Percentiles rank a stretch among this genome's conserved stretches.
phyloP scores from a whole-genome alignment of 2,113 vertebrate genomes.

The Trinectes maculatus region DNA sequence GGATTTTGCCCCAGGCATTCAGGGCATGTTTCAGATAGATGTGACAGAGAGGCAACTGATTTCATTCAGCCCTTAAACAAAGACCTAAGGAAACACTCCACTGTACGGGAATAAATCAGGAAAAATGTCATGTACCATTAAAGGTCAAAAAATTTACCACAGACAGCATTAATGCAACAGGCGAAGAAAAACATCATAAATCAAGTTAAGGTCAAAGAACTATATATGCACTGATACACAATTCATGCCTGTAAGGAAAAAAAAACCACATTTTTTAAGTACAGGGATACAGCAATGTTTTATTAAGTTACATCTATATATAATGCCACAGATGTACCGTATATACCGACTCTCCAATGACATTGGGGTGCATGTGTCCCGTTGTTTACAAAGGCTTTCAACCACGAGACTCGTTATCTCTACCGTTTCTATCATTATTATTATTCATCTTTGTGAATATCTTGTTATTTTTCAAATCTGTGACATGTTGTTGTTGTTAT shows the following conservation, averaged over 20 bases:
- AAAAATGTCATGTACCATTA: slow-evolving; percentile 27
- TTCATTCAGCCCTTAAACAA: slow-evolving; percentile 4
- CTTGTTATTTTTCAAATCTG: no score
- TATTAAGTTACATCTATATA: slow-evolving; percentile 28
- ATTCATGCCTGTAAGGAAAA: slow-evolving; percentile 33
- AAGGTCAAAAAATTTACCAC: slow-evolving; percentile 52
- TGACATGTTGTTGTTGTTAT: no score
- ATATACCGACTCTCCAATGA: not conserved
- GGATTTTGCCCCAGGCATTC: slow-evolving; percentile 2
- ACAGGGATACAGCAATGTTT: slow-evolving; percentile 18
- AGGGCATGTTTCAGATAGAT: slow-evolving; percentile 2
- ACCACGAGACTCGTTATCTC: no score
- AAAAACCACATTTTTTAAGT: slow-evolving; percentile 3
- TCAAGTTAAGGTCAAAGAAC: slow-evolving; percentile 53
- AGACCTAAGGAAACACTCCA: not conserved
- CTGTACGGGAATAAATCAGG: not conserved
- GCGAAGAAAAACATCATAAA: slow-evolving; percentile 49
- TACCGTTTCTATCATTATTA: no score
- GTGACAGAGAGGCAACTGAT: not conserved
- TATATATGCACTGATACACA: slow-evolving; percentile 21
- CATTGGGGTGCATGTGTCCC: slow-evolving; percentile 2
- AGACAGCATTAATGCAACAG: slow-evolving; percentile 25
- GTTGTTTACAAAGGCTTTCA: not conserved
- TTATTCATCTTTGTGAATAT: no score
- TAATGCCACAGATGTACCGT: not conserved